Conservation (phyloP, 2,113 vertebrate species). For the Blennius ocellaris region DNA sequence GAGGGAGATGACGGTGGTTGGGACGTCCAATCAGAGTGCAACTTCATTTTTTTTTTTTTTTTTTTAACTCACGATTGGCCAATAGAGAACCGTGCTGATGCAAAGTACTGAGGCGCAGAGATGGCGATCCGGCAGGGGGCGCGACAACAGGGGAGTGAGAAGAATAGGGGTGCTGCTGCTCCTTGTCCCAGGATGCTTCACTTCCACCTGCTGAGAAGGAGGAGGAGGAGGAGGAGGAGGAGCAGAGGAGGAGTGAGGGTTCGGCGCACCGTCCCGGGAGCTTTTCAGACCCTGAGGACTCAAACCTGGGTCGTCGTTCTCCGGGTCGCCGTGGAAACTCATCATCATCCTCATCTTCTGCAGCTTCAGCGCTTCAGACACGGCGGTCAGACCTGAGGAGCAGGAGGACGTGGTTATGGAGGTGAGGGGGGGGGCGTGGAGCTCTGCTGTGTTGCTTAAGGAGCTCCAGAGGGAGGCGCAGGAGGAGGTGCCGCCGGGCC, state of each 20-base stretch:
- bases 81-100: constrained; percentile 88
- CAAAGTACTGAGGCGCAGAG: constrained; percentile 79
- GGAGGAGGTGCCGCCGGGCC: no score
- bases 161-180: constrained; percentile 84
- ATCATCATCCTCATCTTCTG: constrained; percentile 95
- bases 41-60: not conserved
- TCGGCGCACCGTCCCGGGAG: not conserved
- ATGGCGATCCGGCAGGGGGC: constrained; percentile 78
- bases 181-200: constrained; percentile 92
- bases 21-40: constrained; percentile 77
- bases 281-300: not conserved
- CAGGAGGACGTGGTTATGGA: not conserved
- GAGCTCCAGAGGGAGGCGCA: no score
- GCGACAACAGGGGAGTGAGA: constrained; percentile 79
- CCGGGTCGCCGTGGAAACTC: constrained; percentile 82
- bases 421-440: no score
- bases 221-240: not conserved
- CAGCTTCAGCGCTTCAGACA: constrained; percentile 92
- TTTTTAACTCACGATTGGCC: constrained; percentile 87
- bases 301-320: constrained; percentile 86
- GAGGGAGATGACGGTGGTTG: no score
- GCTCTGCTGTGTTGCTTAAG: no score
- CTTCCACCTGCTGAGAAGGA: constrained; percentile 83
- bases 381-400: constrained; percentile 88
- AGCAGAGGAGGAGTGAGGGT: not conserved